Base-by-base conservation (phyloP, 2,797 vertebrate species). In the Avahi laniger region DNA sequence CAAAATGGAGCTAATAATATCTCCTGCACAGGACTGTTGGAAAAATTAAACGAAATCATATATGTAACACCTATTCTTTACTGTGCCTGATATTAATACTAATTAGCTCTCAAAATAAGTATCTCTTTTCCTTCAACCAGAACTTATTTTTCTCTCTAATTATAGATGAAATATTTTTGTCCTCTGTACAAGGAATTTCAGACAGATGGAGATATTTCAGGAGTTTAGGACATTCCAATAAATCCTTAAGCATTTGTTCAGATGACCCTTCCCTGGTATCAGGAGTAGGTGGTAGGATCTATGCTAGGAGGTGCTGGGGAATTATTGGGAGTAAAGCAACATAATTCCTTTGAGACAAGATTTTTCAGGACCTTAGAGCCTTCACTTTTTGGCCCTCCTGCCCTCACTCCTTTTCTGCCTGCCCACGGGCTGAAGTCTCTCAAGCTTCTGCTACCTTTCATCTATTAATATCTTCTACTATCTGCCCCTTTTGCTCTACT, bases 141-240 rank as follows among this genome's bases (percentile, higher is more conserved):
- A 95, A 92, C 5, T 82, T 91, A 57, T 59, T 48, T 94, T 89
- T 30, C n/a, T 85, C 48, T 86, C 67, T 96, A 87, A 76, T 30
- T 92, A 50, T 61, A 35, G 38, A 12, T 70, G 75, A 90, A 94
- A 79, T 46, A 76, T 84, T 61, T 65, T 67, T 90, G 72, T 93
- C 67, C 41, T 73, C 73, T 65, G 38, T 79, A 35, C 83, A 95
- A 95, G 54, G 67, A 90, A 80, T 59, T 93, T 61, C 33, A 85
- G 48, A 48, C 7, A 89, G 11, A 4, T 65, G 63, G 63, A 50
- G n/a, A 4, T 65, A 73, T 63, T 83, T 61, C 24, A 65, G 50
- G 20, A 48, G 33, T 46, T 89, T 50, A 65, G 26, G 43, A 75
- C 38, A 48, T 72, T 80, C 89, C 22, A 84, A 57, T 30, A 83